These are phyloP conservation scores for Episyrphus balteatus DNA, from an alignment of 1,140 invertebrate species.

Conservation along the genomic window DNA sequence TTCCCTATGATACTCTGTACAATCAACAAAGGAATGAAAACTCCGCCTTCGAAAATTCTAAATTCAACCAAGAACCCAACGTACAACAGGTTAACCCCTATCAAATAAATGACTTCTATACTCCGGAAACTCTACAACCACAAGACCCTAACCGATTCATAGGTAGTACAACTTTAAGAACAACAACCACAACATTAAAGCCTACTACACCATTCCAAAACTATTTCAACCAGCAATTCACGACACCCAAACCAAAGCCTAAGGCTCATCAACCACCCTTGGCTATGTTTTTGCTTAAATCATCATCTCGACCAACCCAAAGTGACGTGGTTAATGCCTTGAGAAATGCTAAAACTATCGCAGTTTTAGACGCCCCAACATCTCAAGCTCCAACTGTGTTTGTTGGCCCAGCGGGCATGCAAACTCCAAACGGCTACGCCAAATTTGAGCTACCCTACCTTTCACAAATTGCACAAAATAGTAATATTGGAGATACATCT, in stretches of 20 bases:
- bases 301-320: slow-evolving; percentile 43
- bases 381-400: slow-evolving; percentile 60
- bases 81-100: slow-evolving; percentile 24
- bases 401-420: slow-evolving; percentile 62
- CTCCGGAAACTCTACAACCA: slow-evolving; percentile 21
- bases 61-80: slow-evolving; percentile 24
- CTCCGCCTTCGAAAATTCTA: slow-evolving; percentile 30
- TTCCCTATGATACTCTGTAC: slow-evolving; percentile 62
- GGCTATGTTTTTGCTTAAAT: slow-evolving; percentile 59
- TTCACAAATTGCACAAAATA: slow-evolving; percentile 56
- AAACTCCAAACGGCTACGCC: slow-evolving; percentile 55
- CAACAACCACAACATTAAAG: slow-evolving; percentile 35
- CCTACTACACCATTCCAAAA: slow-evolving; percentile 38
- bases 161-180: slow-evolving; percentile 14
- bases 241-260: slow-evolving; percentile 39
- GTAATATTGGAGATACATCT: slow-evolving; percentile 58
- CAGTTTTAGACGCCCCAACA: slow-evolving; percentile 60
- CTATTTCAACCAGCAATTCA: slow-evolving; percentile 15
- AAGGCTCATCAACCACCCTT: slow-evolving; percentile 70
- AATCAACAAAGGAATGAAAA: slow-evolving; percentile 38
- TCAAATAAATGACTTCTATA: slow-evolving; percentile 34
- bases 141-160: slow-evolving; percentile 14
- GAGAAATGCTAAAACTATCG: slow-evolving; percentile 58
- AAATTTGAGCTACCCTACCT: slow-evolving; percentile 75
- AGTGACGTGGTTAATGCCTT: slow-evolving; percentile 56